A percentile compares a stretch with the other conserved stretches of the same genome.
Conservation (phyloP, 2,888 invertebrate genomes). For the Miltochrista miniata region DNA sequence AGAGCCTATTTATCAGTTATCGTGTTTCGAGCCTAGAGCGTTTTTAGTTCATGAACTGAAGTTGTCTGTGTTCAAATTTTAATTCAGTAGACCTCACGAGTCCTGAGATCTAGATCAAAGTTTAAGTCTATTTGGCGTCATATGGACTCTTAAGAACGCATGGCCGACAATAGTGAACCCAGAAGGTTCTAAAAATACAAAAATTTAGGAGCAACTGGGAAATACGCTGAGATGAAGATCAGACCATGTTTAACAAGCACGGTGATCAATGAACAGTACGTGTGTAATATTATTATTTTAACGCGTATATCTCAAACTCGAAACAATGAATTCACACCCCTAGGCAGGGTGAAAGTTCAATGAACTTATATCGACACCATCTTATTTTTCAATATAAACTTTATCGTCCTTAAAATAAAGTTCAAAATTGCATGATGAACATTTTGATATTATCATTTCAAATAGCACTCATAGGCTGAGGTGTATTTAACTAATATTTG, state of each 20-base stretch:
- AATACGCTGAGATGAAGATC: too few relatives aligned
- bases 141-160: too few relatives aligned
- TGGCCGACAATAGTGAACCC: too few relatives aligned
- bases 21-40: too few relatives aligned
- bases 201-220: too few relatives aligned
- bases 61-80: too few relatives aligned
- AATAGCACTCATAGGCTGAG: constrained; percentile 36
- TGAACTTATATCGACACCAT: constrained; percentile 35
- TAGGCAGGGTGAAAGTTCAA: constrained; percentile 51
- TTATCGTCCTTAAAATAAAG: constrained; percentile 8
- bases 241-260: constrained; percentile 5
- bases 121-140: too few relatives aligned
- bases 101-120: too few relatives aligned
- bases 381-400: constrained; percentile 18
- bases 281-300: constrained; percentile 41
- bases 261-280: constrained; percentile 27
- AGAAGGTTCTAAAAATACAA: too few relatives aligned
- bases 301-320: constrained; percentile 51
- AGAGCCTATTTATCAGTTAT: too few relatives aligned
- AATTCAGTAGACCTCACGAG: too few relatives aligned
- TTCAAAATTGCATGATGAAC: constrained; percentile 11
- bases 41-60: too few relatives aligned
- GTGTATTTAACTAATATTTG: constrained; percentile 46
- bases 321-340: constrained; percentile 63
- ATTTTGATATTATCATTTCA: constrained; percentile 48